A percentile compares a stretch with the other conserved stretches of the same genome.
phyloP scores from a whole-genome alignment of 1,140 invertebrate species.

The Anoplolepis gracilipes region DNA sequence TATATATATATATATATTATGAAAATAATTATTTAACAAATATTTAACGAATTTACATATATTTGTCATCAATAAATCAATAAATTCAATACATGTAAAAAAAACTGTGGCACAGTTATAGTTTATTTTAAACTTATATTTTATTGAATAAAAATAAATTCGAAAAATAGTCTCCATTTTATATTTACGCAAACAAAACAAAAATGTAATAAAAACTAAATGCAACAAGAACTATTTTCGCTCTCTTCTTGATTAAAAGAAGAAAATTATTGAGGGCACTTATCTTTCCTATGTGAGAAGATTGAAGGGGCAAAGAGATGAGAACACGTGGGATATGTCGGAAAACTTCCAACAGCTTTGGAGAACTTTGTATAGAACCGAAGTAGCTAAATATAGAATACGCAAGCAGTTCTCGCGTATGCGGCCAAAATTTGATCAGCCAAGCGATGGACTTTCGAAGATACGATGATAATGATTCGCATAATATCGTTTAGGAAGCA shows the following conservation, averaged over 20 bases:
- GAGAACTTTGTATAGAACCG: slow-evolving; percentile 30
- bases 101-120: not conserved
- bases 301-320: slow-evolving; percentile 9
- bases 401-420: slow-evolving; percentile 7
- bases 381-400: slow-evolving; percentile 44
- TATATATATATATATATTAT: not conserved
- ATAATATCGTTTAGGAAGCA: not conserved
- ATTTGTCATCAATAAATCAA: not conserved
- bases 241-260: not conserved
- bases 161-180: not conserved
- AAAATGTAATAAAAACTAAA: not conserved
- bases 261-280: not conserved
- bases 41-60: not conserved
- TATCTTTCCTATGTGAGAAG: not conserved
- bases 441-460: not conserved
- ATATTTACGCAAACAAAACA: not conserved
- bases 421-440: slow-evolving; percentile 13
- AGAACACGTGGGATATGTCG: slow-evolving; percentile 33
- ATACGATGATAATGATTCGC: not conserved
- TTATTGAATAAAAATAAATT: not conserved
- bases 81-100: not conserved
- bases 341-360: slow-evolving; percentile 43
- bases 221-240: not conserved
- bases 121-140: not conserved
- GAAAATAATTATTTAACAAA: not conserved